phyloP scores from a whole-genome alignment of 2,888 invertebrate genomes.

The Zaprionus obscuricornis region DNA sequence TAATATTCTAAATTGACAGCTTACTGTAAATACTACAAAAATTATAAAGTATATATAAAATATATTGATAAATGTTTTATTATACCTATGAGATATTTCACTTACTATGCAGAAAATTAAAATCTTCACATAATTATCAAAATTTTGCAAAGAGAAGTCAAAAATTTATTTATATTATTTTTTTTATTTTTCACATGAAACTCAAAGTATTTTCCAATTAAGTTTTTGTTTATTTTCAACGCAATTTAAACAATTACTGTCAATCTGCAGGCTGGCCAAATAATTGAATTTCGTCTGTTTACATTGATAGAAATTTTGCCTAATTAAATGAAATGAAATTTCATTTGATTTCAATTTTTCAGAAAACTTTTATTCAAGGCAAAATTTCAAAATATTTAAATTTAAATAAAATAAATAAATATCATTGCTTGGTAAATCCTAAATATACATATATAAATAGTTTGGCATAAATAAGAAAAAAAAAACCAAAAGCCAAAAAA shows the following conservation, averaged over 20 bases:
- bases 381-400: constrained; percentile 45
- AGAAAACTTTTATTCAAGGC: constrained; percentile 31
- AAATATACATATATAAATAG: constrained; percentile 42
- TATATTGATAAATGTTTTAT: too few relatives aligned
- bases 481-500: not conserved
- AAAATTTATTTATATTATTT: constrained; percentile 13
- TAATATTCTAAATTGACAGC: too few relatives aligned
- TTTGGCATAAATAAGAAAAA: constrained; percentile 21
- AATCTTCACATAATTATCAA: too few relatives aligned
- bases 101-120: too few relatives aligned
- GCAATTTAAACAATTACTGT: constrained; percentile 70
- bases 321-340: constrained; percentile 47
- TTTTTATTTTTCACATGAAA: not conserved
- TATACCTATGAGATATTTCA: not conserved
- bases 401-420: constrained; percentile 43
- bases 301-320: constrained; percentile 12
- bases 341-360: constrained; percentile 14
- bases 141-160: too few relatives aligned
- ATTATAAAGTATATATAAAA: too few relatives aligned
- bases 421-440: constrained; percentile 15
- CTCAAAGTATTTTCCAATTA: not conserved
- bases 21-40: too few relatives aligned
- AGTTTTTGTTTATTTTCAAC: constrained; percentile 40
- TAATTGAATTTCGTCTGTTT: constrained; percentile 41
- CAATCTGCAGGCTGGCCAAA: constrained; percentile 50